Evolutionary conservation across 2,888 invertebrate species (phyloP).

Genomic region (Micoletzkya japonica): DNA sequence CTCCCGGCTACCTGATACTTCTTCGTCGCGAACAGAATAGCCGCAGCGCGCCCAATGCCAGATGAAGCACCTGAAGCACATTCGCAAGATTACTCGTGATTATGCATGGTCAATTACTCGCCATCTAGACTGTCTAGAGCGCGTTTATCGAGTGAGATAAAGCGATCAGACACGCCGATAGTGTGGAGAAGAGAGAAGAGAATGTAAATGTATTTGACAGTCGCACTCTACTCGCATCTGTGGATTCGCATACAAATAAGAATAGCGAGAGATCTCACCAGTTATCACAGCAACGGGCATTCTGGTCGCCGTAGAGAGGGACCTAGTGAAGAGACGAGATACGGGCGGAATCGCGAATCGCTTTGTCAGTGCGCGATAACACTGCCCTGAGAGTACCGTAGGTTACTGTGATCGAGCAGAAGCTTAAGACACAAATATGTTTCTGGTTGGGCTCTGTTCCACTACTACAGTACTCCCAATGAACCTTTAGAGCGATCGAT

Average conservation of each 20-base stretch:
- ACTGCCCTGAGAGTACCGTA: no score
- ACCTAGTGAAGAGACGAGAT: background rate
- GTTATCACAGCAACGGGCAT: conserved; percentile 26
- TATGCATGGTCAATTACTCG: no score
- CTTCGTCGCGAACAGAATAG: conserved; percentile 51
- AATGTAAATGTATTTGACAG: background rate
- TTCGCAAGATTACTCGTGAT: no score
- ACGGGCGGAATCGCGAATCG: background rate
- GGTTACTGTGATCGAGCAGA: no score
- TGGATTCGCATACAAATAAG: background rate
- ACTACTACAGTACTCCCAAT: no score
- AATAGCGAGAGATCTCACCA: background rate
- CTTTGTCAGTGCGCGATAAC: no score
- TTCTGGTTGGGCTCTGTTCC: no score
- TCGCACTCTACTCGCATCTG: background rate
- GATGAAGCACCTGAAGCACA: conserved; percentile 47
- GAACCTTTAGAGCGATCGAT: no score
- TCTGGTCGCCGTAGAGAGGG: background rate
- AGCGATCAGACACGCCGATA: background rate
- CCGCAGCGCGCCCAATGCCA: conserved; percentile 53
- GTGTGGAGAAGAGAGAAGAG: background rate
- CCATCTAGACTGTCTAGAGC: no score
- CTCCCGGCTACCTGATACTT: conserved; percentile 25
- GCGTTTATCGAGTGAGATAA: no score
- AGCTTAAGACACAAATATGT: no score